These are phyloP conservation scores for Drosophila rubida DNA, from an alignment of 2,888 invertebrate genomes.

Conservation along the genomic window DNA sequence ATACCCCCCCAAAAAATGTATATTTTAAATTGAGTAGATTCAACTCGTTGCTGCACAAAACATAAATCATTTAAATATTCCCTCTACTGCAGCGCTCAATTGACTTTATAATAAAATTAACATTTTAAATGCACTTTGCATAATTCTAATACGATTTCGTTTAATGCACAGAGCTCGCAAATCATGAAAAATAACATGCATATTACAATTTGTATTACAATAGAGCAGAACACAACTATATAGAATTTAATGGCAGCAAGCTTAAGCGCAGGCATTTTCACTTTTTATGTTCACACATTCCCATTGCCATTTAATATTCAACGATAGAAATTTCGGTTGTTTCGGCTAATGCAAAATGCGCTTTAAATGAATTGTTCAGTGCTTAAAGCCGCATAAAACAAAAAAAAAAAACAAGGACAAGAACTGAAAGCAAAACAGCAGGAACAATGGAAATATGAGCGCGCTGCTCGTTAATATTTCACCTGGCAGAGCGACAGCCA, in stretches of 20 bases:
- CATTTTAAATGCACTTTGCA: constrained; percentile 36
- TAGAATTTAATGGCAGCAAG: constrained; percentile 24
- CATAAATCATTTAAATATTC: constrained; percentile 22
- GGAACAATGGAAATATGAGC: constrained; percentile 44
- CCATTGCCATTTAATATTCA: constrained; percentile 27
- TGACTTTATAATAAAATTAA: constrained; percentile 51
- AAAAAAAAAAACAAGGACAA: constrained; percentile 12
- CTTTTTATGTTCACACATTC: constrained; percentile 4
- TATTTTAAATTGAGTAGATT: constrained; percentile 12
- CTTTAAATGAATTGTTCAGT: constrained; percentile 50
- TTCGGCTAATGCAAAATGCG: constrained; percentile 37
- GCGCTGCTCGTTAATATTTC: constrained; percentile 61
- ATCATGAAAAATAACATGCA: constrained; percentile 52
- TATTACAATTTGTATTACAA: constrained; percentile 54
- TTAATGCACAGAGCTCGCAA: constrained; percentile 31
- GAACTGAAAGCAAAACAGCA: constrained; percentile 15
- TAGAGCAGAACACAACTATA: constrained; percentile 22
- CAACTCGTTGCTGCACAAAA: constrained; percentile 8
- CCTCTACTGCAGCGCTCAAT: constrained; percentile 32
- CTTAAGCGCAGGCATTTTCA: constrained; percentile 16
- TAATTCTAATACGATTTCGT: constrained; percentile 36
- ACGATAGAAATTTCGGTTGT: constrained; percentile 24
- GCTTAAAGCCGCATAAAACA: constrained; percentile 31
- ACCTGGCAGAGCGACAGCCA: constrained; percentile 41
- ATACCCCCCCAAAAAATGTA: not conserved